phyloP scores from a whole-genome alignment of 2,797 vertebrate genomes.

The Iguana delicatissima region DNA sequence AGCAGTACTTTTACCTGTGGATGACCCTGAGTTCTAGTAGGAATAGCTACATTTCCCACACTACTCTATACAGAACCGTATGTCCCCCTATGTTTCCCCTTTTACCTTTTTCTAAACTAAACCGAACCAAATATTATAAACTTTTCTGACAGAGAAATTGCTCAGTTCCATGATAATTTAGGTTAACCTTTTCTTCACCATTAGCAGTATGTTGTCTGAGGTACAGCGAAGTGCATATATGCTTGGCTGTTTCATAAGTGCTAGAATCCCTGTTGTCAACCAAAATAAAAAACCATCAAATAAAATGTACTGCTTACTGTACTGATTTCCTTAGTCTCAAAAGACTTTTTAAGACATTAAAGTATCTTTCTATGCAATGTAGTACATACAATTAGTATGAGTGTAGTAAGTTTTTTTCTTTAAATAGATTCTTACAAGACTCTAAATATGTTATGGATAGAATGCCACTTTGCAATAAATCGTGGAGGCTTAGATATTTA shows the following conservation, averaged over 20 bases:
- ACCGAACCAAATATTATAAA: too few species aligned
- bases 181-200: too few species aligned
- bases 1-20: too few species aligned
- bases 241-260: not conserved
- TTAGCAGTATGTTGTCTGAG: too few species aligned
- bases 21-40: too few species aligned
- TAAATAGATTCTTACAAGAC: not conserved
- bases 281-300: not conserved
- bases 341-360: constrained; percentile 53
- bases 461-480: constrained; percentile 50
- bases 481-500: constrained; percentile 43
- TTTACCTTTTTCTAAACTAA: too few species aligned
- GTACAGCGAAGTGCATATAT: too few species aligned
- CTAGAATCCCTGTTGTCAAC: not conserved
- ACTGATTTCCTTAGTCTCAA: constrained; percentile 36
- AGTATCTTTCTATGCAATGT: constrained; percentile 21
- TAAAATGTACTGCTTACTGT: constrained; percentile 22
- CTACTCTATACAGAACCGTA: too few species aligned
- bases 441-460: constrained; percentile 31
- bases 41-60: too few species aligned
- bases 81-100: too few species aligned
- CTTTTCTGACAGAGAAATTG: too few species aligned
- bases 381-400: constrained; percentile 37
- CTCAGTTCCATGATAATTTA: too few species aligned
- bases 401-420: constrained; percentile 32